Conservation (phyloP, 2,888 invertebrate species). For the Incurvaria masculella region DNA sequence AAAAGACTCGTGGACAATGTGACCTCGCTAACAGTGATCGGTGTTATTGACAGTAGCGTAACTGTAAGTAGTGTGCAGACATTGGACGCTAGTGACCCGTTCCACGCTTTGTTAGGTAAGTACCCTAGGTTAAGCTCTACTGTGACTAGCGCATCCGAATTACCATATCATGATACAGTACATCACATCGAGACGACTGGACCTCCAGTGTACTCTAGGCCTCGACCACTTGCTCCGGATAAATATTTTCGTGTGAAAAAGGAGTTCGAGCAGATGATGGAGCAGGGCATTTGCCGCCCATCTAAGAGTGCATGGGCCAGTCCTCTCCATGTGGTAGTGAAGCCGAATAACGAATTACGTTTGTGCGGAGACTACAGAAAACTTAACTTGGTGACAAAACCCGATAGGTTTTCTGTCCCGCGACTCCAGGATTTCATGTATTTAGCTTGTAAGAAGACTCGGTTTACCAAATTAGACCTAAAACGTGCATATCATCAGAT, state of each 20-base stretch:
- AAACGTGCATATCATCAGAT: conserved; percentile 33
- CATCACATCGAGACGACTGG: background rate
- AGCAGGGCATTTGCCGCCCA: background rate
- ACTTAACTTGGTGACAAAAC: background rate
- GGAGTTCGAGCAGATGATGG: background rate
- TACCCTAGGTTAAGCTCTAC: conserved; percentile 1
- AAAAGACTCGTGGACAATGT: conserved; percentile 3
- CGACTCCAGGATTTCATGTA: background rate
- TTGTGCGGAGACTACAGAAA: background rate
- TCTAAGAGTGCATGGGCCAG: background rate
- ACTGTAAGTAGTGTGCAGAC: background rate
- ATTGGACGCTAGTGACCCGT: background rate
- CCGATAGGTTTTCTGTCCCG: background rate
- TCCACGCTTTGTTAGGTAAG: background rate
- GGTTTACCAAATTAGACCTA: too few relatives aligned
- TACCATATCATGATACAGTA: conserved; percentile 5
- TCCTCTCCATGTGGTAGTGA: background rate
- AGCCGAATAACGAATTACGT: background rate
- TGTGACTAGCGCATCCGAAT: background rate
- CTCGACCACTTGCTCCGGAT: too few relatives aligned
- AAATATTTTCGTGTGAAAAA: background rate
- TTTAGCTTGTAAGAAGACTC: too few relatives aligned
- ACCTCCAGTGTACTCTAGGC: too few relatives aligned
- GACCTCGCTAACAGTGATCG: conserved; percentile 1
- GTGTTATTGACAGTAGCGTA: background rate